Evolutionary conservation across 2,797 vertebrate species (phyloP).

Genomic region (Crocodylus rhombifer): DNA sequence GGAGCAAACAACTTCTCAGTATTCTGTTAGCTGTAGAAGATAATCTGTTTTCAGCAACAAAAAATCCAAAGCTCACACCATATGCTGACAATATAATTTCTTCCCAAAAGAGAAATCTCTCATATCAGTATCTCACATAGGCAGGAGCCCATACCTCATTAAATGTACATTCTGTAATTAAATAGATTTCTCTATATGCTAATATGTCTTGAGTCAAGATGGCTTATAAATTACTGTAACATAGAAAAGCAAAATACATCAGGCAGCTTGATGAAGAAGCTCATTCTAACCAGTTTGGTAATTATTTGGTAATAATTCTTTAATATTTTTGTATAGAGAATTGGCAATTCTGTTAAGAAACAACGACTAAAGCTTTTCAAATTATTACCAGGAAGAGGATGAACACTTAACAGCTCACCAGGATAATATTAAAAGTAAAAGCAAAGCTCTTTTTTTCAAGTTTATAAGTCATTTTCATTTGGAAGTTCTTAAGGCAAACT

Average conservation of each 20-base stretch:
- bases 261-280: background rate
- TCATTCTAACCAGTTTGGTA: background rate
- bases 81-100: background rate
- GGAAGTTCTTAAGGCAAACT: background rate
- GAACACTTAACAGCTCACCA: background rate
- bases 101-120: background rate
- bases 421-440: background rate
- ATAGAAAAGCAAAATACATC: background rate
- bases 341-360: slow-evolving; percentile 9
- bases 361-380: background rate
- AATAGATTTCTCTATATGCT: slow-evolving; percentile 2
- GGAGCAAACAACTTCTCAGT: background rate
- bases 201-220: slow-evolving; percentile 30
- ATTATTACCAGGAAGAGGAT: background rate
- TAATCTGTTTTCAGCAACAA: background rate
- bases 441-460: background rate
- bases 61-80: slow-evolving; percentile 8
- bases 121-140: background rate
- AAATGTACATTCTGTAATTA: slow-evolving; percentile 40
- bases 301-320: background rate
- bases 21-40: background rate
- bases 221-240: slow-evolving; percentile 13
- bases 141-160: slow-evolving; percentile 26
- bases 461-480: background rate
- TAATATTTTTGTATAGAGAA: background rate